Evolutionary conservation across 2,113 vertebrate genomes (phyloP), one percentile per base, ranked within the genome.

Genomic region (Oenanthe melanoleuca): DNA sequence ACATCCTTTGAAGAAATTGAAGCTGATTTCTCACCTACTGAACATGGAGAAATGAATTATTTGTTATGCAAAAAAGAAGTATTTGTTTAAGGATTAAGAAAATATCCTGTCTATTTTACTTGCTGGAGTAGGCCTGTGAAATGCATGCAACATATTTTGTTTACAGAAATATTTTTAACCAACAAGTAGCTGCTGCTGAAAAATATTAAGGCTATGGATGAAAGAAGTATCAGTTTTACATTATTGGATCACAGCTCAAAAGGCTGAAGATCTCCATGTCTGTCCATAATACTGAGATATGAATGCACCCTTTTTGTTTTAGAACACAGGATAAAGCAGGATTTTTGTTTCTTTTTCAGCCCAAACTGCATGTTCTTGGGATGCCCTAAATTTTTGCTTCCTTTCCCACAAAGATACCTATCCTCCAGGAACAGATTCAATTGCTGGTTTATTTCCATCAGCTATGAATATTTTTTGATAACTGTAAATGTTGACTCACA

Each of bases 401-500:
- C 57, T 88, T 73, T 21, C 5, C 5, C 65, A 44, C 4, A n/a
- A 64, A 74, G 49, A 47, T 29, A 65, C 2, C 1, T 37, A 12
- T 79, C 25, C 14, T 60, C 14, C 47, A 57, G 25, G 16, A 81
- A 15, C 4, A 88, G 83, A 84, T 74, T 81, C 12, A 53, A 8
- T 49, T 80, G 8, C 65, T 92, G 40, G 11, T 71, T 25, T 94
- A 85, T 87, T 92, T 87, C 63, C 45, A 78, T 55, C 64, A 83
- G 26, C 45, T 15, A 64, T 74, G 24, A 79, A 72, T 89, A 47
- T 26, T 78, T 81, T 96, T 92, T 86, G 33, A 86, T 81, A 86
- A 22, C 20, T 52, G 64, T 55, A 88, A 89, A 87, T 94, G 86
- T 95, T 93, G 91, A 94, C 83, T 95, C 63, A 86, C 52, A 89